Evolutionary conservation across 2,888 invertebrate genomes (phyloP).

Genomic region (Heliconius ismenius): DNA sequence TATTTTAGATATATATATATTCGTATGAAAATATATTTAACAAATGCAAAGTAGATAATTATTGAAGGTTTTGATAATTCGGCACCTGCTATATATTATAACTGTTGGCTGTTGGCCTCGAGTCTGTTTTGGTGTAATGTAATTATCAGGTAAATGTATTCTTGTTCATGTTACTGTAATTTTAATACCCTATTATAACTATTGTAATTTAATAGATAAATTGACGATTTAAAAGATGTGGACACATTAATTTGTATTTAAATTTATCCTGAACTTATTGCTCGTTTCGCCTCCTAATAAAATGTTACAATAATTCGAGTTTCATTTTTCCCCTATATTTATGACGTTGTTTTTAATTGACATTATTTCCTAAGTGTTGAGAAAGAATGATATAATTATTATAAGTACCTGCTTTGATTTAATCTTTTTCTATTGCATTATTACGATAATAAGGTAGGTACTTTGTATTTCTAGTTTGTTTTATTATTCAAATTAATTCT

Average conservation of each 20-base stretch:
- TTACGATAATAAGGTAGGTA: no score
- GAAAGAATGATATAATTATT: no score
- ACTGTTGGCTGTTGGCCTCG: slow-evolving; percentile 56
- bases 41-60: slow-evolving; percentile 10
- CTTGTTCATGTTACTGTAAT: slow-evolving; percentile 81
- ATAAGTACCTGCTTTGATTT: no score
- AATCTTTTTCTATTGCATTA: no score
- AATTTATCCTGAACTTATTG: slow-evolving; percentile 78
- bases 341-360: neutral
- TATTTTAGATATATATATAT: slow-evolving; percentile 1
- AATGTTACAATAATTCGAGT: slow-evolving; percentile 73
- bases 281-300: slow-evolving; percentile 83
- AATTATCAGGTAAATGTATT: slow-evolving; percentile 53
- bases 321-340: slow-evolving; percentile 3
- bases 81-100: slow-evolving; percentile 50
- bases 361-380: neutral
- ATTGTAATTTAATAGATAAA: slow-evolving; percentile 77
- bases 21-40: slow-evolving; percentile 7
- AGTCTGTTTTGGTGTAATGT: slow-evolving; percentile 68
- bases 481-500: neutral
- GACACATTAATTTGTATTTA: slow-evolving; percentile 80
- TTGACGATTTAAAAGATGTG: slow-evolving; percentile 77
- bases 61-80: slow-evolving; percentile 26
- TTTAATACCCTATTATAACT: slow-evolving; percentile 58
- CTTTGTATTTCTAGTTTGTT: neutral